Evolutionary conservation across 2,888 invertebrate species (phyloP).

Genomic region (Dichetophora obliterata): DNA sequence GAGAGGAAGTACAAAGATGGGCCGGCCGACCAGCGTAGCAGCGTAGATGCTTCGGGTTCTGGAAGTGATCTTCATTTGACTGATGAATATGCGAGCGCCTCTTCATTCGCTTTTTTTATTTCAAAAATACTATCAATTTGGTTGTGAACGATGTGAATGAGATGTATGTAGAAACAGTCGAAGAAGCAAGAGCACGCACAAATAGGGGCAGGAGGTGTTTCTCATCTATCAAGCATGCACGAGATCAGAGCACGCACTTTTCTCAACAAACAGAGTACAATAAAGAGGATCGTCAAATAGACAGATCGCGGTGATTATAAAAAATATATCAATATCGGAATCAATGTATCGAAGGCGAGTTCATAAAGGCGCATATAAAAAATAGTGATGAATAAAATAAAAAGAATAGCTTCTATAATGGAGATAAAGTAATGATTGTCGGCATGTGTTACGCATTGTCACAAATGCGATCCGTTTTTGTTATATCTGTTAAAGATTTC

Average conservation of each 20-base stretch:
- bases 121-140: not conserved
- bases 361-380: too few species aligned
- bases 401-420: not conserved
- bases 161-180: not conserved
- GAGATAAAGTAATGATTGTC: not conserved
- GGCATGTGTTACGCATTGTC: not conserved
- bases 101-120: not conserved
- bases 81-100: not conserved
- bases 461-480: not conserved
- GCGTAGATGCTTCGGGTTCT: conserved; percentile 1
- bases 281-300: too few species aligned
- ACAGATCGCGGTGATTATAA: too few species aligned
- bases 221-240: too few species aligned
- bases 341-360: too few species aligned
- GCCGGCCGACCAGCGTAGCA: not conserved
- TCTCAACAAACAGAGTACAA: too few species aligned
- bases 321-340: too few species aligned
- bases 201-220: too few species aligned
- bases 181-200: not conserved
- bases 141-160: not conserved
- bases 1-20: conserved; percentile 13
- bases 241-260: too few species aligned
- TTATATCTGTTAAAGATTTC: not conserved
- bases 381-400: too few species aligned
- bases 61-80: conserved; percentile 31